Evolutionary conservation across 2,113 vertebrate species (phyloP).

Genomic region (Felis catus): F.catus_Fca126_mat1.0 CM031411.1:47258501-47259000

Average conservation of each 20-base stretch:
- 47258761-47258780: background rate
- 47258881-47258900: background rate
- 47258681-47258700: background rate
- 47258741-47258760: background rate
- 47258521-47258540: conserved; percentile 58
- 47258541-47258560: conserved; percentile 52
- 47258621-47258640: background rate
- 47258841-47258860: background rate
- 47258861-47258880: background rate
- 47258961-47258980: background rate
- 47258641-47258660: conserved; percentile 45
- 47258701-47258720: background rate
- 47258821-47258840: background rate
- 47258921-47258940: background rate
- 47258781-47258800: background rate
- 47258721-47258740: background rate
- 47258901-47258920: background rate
- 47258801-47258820: background rate
- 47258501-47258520: conserved; percentile 81
- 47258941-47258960: background rate
- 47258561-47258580: conserved; percentile 44
- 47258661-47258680: conserved; percentile 37
- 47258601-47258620: conserved; percentile 13
- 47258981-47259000: background rate
- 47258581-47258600: conserved; percentile 39